Conservation (phyloP, 2,797 vertebrate genomes). For the Falco naumanni region DNA sequence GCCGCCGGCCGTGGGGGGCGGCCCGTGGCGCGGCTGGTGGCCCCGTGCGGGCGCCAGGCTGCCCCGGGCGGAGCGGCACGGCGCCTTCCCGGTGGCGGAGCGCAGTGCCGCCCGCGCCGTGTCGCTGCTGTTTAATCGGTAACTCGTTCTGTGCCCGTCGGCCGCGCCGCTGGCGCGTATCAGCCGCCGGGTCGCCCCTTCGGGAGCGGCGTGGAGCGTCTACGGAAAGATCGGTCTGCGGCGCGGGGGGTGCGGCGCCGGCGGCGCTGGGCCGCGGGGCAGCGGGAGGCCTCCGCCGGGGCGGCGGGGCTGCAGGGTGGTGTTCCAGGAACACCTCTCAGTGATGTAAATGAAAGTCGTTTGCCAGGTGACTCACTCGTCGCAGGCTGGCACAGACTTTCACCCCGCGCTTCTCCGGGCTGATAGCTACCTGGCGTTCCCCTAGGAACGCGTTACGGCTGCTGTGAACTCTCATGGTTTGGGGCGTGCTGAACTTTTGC, state of each 20-base stretch:
- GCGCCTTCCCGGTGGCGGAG: not conserved
- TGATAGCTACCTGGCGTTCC: not conserved
- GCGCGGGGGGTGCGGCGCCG: not conserved
- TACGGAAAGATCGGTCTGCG: not conserved
- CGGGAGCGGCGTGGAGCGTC: not conserved
- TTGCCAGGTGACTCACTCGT: not conserved
- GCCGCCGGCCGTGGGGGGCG: not conserved
- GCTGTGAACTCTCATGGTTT: not conserved
- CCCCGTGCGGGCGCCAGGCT: not conserved
- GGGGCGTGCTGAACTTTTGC: not conserved
- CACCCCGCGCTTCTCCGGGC: not conserved
- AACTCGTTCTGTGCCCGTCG: not conserved
- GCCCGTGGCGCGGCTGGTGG: not conserved
- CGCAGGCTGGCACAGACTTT: not conserved
- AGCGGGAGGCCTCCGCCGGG: not conserved
- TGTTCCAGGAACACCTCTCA: not conserved
- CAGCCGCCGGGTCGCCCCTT: not conserved
- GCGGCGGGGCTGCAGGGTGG: not conserved
- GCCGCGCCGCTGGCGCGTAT: not conserved
- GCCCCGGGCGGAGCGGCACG: not conserved
- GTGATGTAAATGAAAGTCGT: not conserved
- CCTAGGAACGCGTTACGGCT: rapidly evolving
- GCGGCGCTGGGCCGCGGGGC: not conserved
- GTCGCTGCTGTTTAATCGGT: slow-evolving; percentile 23
- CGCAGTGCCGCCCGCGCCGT: not conserved